Evolutionary conservation across 2,113 vertebrate genomes (phyloP).

Genomic region (Forbesichthys papilliferus): DNA sequence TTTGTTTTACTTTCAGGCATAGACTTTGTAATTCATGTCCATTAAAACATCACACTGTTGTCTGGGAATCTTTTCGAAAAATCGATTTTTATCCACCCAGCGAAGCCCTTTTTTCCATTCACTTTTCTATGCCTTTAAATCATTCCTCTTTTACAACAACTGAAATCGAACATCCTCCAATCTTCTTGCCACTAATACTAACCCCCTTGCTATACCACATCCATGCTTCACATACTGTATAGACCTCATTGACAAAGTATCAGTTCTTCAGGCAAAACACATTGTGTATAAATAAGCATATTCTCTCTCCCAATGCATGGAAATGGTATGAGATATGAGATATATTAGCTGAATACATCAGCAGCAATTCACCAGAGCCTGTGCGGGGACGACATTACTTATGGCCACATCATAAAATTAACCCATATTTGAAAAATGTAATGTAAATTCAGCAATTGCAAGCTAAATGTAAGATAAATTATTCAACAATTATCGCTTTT

Average conservation of each 20-base stretch:
- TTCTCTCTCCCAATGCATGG: conserved; percentile 14
- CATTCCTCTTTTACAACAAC: conserved; percentile 9
- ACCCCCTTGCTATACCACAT: conserved; percentile 2
- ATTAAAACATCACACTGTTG: not conserved
- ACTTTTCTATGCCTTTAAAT: not conserved
- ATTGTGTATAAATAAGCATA: conserved; percentile 46
- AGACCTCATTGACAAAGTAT: conserved; percentile 46
- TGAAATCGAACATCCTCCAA: not conserved
- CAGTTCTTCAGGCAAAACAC: conserved; percentile 57
- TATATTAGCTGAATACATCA: conserved; percentile 26
- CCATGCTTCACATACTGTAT: not conserved
- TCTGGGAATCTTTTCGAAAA: not conserved
- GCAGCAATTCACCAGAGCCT: conserved; percentile 30
- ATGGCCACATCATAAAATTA: not conserved
- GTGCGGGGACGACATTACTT: conserved; percentile 19
- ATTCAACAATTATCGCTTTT: too few relatives aligned
- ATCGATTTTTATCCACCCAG: not conserved
- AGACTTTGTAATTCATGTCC: not conserved
- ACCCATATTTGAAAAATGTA: too few relatives aligned
- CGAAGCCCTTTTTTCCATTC: not conserved
- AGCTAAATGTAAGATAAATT: too few relatives aligned
- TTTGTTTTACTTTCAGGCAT: not conserved
- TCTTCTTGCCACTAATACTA: conserved; percentile 15
- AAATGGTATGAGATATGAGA: conserved; percentile 26
- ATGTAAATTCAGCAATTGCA: too few relatives aligned